Conservation (phyloP, 2,888 invertebrate species). For the Cataglyphis altisquamis region DNA sequence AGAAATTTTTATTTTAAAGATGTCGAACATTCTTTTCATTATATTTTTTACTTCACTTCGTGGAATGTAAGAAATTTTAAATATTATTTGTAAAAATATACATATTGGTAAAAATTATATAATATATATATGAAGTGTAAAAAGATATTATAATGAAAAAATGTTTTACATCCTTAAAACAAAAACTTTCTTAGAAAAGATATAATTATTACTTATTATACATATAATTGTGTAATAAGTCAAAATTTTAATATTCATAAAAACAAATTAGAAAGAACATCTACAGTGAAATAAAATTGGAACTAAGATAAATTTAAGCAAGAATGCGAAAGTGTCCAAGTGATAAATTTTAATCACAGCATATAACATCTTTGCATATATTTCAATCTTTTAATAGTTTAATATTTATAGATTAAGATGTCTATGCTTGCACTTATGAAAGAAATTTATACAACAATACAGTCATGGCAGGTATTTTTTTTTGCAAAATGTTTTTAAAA, state of each 20-base stretch:
- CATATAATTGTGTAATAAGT: neutral
- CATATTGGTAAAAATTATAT: no score
- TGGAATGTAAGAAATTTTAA: neutral
- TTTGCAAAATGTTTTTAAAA: conserved; percentile 50
- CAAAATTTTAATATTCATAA: neutral
- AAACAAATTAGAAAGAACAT: neutral
- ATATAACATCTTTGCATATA: neutral
- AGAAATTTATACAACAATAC: conserved; percentile 35
- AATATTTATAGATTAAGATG: conserved; percentile 4
- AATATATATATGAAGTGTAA: neutral
- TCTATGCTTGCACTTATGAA: neutral
- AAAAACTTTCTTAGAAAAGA: neutral
- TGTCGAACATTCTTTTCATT: no score
- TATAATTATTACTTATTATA: neutral
- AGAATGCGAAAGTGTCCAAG: neutral
- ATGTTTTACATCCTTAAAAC: neutral
- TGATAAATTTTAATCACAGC: conserved; percentile 6
- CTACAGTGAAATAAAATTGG: neutral
- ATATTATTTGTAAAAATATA: no score
- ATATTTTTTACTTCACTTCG: neutral
- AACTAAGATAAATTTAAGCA: neutral
- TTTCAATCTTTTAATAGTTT: conserved; percentile 10
- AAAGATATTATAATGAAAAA: conserved; percentile 16
- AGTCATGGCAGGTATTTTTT: conserved; percentile 71
- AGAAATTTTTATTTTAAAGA: no score